phyloP scores from a whole-genome alignment of 2,797 vertebrate genomes.

The Pygocentrus nattereri region DNA sequence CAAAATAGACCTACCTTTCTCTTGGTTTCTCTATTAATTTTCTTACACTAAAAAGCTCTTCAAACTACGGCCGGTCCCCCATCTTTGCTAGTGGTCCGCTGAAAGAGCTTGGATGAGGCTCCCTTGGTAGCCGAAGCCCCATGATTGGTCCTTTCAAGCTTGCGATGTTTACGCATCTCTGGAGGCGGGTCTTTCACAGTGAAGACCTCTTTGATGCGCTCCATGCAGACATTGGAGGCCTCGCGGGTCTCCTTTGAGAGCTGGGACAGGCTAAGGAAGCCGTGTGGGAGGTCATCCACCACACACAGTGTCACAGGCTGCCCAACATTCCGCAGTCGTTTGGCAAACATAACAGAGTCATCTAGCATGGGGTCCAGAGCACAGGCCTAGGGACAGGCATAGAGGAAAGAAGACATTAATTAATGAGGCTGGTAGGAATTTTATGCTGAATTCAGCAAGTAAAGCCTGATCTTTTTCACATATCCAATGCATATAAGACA shows the following conservation, averaged over 20 bases:
- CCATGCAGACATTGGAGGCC: conserved; percentile 83
- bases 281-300: conserved; percentile 91
- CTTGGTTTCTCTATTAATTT: background rate
- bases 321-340: conserved; percentile 81
- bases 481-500: background rate
- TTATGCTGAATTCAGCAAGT: background rate
- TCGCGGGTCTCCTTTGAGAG: conserved; percentile 87
- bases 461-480: background rate
- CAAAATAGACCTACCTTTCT: background rate
- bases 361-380: conserved; percentile 93
- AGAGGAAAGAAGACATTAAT: background rate
- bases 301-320: conserved; percentile 87
- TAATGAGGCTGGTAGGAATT: background rate
- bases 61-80: conserved; percentile 50
- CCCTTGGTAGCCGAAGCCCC: conserved; percentile 48
- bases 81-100: conserved; percentile 54
- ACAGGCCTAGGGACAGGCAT: conserved; percentile 81
- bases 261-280: conserved; percentile 90
- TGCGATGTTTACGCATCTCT: conserved; percentile 81
- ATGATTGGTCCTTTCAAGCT: conserved; percentile 79
- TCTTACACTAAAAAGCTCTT: background rate
- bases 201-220: conserved; percentile 84
- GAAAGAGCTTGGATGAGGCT: conserved; percentile 56
- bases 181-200: conserved; percentile 63
- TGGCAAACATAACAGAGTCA: conserved; percentile 93